These are phyloP conservation scores for Natrix natrix DNA, from an alignment of 2,797 vertebrate species.

Conservation along the genomic window DNA sequence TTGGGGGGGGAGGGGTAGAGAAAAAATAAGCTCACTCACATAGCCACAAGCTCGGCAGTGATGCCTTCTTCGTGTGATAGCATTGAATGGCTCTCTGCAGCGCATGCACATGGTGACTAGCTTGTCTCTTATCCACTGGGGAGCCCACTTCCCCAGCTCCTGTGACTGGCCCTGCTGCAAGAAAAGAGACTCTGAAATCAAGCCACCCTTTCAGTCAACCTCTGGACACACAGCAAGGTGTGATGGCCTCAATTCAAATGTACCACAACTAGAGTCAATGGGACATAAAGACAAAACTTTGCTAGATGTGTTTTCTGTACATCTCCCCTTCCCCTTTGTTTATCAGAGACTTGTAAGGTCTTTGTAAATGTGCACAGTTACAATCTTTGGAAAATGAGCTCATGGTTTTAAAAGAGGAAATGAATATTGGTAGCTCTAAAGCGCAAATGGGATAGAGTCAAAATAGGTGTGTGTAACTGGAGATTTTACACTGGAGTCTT, in stretches of 20 bases:
- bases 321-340: neutral
- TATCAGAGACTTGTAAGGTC: neutral
- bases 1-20: fast-evolving
- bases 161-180: slow-evolving; percentile 59
- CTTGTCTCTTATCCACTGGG: slow-evolving; percentile 88
- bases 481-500: slow-evolving; percentile 52
- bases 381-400: neutral
- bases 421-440: neutral
- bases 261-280: neutral
- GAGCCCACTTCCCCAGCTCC: slow-evolving; percentile 84
- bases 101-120: slow-evolving; percentile 89
- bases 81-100: slow-evolving; percentile 84
- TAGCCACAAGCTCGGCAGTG: slow-evolving; percentile 90
- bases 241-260: neutral
- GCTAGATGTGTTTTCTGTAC: neutral
- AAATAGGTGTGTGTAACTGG: neutral
- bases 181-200: neutral
- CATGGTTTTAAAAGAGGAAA: neutral
- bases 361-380: neutral
- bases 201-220: neutral
- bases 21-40: slow-evolving; percentile 67
- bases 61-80: slow-evolving; percentile 82
- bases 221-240: neutral
- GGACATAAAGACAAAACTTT: neutral
- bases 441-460: neutral